These are phyloP conservation scores for Lophius americanus DNA, from an alignment of 2,797 vertebrate genomes.

Conservation along the genomic window DNA sequence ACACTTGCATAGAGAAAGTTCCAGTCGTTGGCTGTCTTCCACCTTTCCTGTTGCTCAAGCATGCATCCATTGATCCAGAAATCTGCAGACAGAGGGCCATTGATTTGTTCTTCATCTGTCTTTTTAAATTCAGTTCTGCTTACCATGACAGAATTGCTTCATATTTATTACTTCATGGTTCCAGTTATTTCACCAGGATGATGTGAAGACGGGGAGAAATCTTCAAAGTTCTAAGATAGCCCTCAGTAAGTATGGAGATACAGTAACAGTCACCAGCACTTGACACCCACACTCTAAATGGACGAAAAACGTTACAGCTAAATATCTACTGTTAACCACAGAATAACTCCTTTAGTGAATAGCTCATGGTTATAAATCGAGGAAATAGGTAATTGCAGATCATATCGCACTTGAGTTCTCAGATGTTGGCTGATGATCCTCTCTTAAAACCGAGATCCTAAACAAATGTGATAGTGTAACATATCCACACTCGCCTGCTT, in stretches of 20 bases:
- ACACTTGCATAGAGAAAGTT: conserved; percentile 66
- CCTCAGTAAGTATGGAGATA: conserved; percentile 52
- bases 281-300: conserved; percentile 13
- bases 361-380: conserved; percentile 17
- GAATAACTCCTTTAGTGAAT: conserved; percentile 24
- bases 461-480: conserved; percentile 19
- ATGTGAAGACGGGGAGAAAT: conserved; percentile 23
- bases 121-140: conserved; percentile 1
- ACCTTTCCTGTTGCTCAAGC: conserved; percentile 9
- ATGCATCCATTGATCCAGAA: conserved; percentile 27
- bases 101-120: conserved; percentile 5
- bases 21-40: conserved; percentile 13
- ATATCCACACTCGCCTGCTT: conserved; percentile 17
- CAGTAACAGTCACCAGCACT: conserved; percentile 53
- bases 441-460: conserved; percentile 1
- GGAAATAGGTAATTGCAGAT: conserved; percentile 11
- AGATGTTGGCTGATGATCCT: conserved; percentile 3
- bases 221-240: conserved; percentile 43
- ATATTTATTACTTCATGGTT: conserved; percentile 9
- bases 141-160: conserved; percentile 19
- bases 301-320: conserved; percentile 26
- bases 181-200: conserved; percentile 4
- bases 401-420: conserved; percentile 9
- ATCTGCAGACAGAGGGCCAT: neutral
- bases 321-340: conserved; percentile 23